phyloP scores from a whole-genome alignment of 2,888 invertebrate genomes.

The Baronia brevicornis region DNA sequence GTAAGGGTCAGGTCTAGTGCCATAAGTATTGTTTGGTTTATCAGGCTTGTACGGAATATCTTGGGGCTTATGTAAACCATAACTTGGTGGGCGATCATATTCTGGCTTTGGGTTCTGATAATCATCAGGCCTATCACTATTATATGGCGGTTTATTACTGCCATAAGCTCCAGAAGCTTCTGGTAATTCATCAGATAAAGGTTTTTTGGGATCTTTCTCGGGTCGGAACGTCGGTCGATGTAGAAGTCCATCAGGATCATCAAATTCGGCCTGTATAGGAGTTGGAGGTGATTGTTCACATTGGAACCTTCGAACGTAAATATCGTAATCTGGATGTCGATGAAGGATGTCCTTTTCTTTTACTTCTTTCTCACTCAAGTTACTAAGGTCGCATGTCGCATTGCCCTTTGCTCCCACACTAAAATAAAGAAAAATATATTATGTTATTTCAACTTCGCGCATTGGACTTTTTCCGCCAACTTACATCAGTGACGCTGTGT shows the following conservation, averaged over 20 bases:
- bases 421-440: slow-evolving; percentile 17
- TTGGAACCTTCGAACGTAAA: slow-evolving; percentile 52
- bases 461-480: too few species aligned
- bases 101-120: slow-evolving; percentile 40
- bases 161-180: slow-evolving; percentile 36
- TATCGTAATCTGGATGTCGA: slow-evolving; percentile 59
- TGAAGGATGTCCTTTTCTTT: slow-evolving; percentile 43
- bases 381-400: slow-evolving; percentile 60
- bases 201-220: slow-evolving; percentile 45
- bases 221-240: slow-evolving; percentile 58
- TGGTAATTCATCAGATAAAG: slow-evolving; percentile 33
- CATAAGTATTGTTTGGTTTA: slow-evolving; percentile 20
- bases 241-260: slow-evolving; percentile 38
- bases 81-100: slow-evolving; percentile 45
- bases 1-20: slow-evolving; percentile 35
- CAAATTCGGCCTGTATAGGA: slow-evolving; percentile 45
- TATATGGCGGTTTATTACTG: slow-evolving; percentile 24
- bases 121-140: slow-evolving; percentile 50
- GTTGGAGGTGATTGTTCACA: slow-evolving; percentile 60
- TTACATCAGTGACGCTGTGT: too few species aligned
- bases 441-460: too few species aligned
- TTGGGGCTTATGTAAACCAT: slow-evolving; percentile 50
- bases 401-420: slow-evolving; percentile 70
- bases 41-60: slow-evolving; percentile 43
- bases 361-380: slow-evolving; percentile 45